Base-by-base conservation (phyloP, 2,797 vertebrate genomes). In the Allobates femoralis region DNA sequence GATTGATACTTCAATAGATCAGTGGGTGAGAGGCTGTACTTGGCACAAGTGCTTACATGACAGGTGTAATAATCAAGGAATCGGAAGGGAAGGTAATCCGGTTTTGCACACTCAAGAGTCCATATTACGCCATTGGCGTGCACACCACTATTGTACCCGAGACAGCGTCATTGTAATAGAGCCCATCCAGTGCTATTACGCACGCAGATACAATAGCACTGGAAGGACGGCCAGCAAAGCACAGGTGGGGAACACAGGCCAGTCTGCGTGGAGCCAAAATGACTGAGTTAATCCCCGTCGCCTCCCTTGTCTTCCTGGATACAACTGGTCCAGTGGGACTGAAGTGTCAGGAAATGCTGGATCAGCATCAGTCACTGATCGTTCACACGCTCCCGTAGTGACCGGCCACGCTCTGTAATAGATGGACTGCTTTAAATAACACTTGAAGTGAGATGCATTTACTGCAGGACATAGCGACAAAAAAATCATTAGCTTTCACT, bases 231-330 rank as follows among this genome's bases (percentile, higher is more conserved):
- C 83, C 60, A 76, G 50, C 26, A 50, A 75, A 53, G 46, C 69
- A 53, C 81, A 81, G 81, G 85, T 81, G 75, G 74, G 85, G 73
- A 78, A 46, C 67, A 69, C 32, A 60, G 62, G 26, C 41, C 85
- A 69, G 85, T 62, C 85, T 56, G 80, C 19, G 30, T 34, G 85
- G 80, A 83, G 85, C 74, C 85, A 83, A 69, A 79, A 46, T 15
- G 19, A 58, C 46, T 67, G 81, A 69, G 73, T 74, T 51, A 77
- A 87, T 83, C 73, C 58, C 56, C n/a, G 58, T 71, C 62, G 50
- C 56, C 85, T 86, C 85, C 85, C 60, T 87, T 11, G 5, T 23
- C 75, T 87, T 87, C 85, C 85, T 87, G 80, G 32, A 78, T 83
- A 46, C 64, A 78, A 5, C 23, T 10, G 32, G 80, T 32, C 85